A percentile compares a stretch with the other conserved stretches of the same genome.
These are phyloP conservation scores for Nephotettix cincticeps DNA, from an alignment of 1,140 invertebrate genomes.

Conservation along the genomic window DNA sequence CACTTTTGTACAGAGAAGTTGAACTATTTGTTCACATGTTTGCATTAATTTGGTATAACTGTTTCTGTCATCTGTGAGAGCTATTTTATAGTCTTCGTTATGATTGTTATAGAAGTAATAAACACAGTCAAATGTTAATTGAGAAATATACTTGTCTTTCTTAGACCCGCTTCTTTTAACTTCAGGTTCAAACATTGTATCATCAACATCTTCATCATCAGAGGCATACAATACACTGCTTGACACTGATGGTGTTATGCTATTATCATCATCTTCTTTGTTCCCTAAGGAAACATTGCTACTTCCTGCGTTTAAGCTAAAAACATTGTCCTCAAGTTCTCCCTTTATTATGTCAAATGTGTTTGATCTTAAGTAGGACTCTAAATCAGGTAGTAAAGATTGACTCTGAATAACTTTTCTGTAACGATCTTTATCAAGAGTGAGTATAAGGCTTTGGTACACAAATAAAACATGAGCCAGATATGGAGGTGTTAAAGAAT, in stretches of 20 bases:
- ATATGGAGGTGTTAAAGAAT: not conserved
- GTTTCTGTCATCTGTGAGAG: not conserved
- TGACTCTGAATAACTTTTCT: not conserved
- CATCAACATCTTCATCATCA: not conserved
- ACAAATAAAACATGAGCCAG: not conserved
- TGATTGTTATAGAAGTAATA: not conserved
- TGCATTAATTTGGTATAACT: not conserved
- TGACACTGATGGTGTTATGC: not conserved
- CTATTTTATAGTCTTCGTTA: not conserved
- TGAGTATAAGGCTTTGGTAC: not conserved
- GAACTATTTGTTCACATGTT: slow-evolving; percentile 14
- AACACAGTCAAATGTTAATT: slow-evolving; percentile 9
- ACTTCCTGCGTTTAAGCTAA: not conserved
- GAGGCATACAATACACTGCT: slow-evolving; percentile 12
- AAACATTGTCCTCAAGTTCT: not conserved
- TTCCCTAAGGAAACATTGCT: not conserved
- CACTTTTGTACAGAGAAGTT: not conserved
- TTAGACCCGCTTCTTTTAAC: not conserved
- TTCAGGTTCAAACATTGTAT: not conserved
- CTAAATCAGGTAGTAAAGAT: not conserved
- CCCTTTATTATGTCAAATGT: not conserved
- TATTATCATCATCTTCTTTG: not conserved
- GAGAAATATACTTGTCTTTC: not conserved
- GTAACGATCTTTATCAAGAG: slow-evolving; percentile 4
- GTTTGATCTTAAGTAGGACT: not conserved